Percentiles rank a stretch among this genome's conserved stretches.
phyloP scores from a whole-genome alignment of 2,888 invertebrate species.

The Argyresthia goedartella region DNA sequence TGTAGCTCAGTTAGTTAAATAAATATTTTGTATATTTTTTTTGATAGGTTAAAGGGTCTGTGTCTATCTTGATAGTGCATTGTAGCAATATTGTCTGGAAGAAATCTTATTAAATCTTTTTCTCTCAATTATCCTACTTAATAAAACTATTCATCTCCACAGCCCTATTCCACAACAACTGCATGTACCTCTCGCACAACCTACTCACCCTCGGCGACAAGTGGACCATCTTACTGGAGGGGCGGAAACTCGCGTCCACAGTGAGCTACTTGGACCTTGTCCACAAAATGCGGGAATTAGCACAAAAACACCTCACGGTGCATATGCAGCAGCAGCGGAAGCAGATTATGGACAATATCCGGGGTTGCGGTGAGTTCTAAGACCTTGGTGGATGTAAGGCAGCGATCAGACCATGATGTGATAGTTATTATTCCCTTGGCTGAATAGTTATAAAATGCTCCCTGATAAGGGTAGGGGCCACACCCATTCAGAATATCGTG shows the following conservation, averaged over 20 bases:
- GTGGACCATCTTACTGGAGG: slow-evolving; percentile 75
- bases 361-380: slow-evolving; percentile 73
- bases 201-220: slow-evolving; percentile 75
- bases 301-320: slow-evolving; percentile 76
- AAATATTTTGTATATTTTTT: no score
- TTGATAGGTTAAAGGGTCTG: no score
- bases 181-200: slow-evolving; percentile 86
- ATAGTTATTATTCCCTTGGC: no score
- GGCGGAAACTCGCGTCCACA: slow-evolving; percentile 62
- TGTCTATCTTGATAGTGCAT: no score
- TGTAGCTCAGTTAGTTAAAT: no score
- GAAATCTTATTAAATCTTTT: no score
- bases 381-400: neutral
- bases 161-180: slow-evolving; percentile 93
- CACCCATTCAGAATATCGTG: no score
- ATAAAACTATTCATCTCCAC: slow-evolving; percentile 12
- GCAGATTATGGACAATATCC: slow-evolving; percentile 81
- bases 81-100: no score
- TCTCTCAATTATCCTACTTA: no score
- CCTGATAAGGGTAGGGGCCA: no score
- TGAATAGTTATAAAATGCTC: no score
- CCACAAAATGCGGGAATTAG: slow-evolving; percentile 75
- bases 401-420: no score
- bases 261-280: slow-evolving; percentile 78
- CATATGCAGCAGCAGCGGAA: slow-evolving; percentile 83